A percentile compares a stretch with the other conserved stretches of the same genome.
Evolutionary conservation across 2,888 invertebrate species (phyloP).

Genomic region (Cephalotes varians): DNA sequence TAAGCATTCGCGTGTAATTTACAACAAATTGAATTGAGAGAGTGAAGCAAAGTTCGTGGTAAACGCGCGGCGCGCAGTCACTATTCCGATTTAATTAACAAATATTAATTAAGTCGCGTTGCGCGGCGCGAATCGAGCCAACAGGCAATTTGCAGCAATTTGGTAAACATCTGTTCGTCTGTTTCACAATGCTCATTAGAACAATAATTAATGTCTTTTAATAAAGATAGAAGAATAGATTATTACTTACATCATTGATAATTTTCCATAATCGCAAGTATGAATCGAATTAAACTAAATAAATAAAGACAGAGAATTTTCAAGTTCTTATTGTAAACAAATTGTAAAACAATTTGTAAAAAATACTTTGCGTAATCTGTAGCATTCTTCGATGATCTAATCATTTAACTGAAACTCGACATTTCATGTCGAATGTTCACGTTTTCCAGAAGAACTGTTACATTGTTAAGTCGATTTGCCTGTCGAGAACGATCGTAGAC

Average conservation of each 20-base stretch:
- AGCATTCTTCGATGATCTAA: not conserved
- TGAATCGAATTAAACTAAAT: not conserved
- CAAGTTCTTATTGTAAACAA: not conserved
- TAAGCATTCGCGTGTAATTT: conserved; percentile 45
- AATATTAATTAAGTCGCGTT: conserved; percentile 54
- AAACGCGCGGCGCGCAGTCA: conserved; percentile 21
- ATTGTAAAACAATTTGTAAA: not conserved
- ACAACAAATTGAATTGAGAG: conserved; percentile 52
- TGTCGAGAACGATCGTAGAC: not conserved
- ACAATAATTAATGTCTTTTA: conserved; percentile 28
- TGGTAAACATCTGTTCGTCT: conserved; percentile 46
- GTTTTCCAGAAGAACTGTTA: not conserved
- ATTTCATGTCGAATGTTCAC: not conserved
- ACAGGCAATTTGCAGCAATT: conserved; percentile 41
- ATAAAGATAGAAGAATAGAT: conserved; percentile 25
- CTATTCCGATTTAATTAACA: conserved; percentile 54
- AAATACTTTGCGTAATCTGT: not conserved
- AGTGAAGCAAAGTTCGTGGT: conserved; percentile 26
- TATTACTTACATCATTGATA: conserved; percentile 8
- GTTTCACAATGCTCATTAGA: conserved; percentile 47
- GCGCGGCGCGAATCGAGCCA: conserved; percentile 30
- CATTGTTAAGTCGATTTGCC: not conserved
- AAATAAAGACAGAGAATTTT: not conserved
- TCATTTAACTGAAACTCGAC: not conserved
- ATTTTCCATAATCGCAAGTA: not conserved